phyloP scores from a whole-genome alignment of 2,888 invertebrate species.

The Zygothrica quintamaculata region DNA sequence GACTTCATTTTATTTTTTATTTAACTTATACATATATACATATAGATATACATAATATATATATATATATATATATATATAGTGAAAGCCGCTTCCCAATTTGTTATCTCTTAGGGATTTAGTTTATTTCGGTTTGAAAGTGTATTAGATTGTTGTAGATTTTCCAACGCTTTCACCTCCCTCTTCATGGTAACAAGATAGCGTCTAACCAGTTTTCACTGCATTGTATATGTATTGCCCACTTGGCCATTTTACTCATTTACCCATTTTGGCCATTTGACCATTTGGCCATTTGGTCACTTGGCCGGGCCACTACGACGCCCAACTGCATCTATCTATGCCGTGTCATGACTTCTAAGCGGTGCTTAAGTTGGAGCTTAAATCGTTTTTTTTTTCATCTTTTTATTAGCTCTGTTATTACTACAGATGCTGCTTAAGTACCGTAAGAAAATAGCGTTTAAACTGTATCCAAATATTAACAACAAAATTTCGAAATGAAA shows the following conservation, averaged over 20 bases:
- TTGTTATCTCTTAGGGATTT: not conserved
- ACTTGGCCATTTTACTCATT: too few species aligned
- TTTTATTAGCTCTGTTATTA: not conserved
- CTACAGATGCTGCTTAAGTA: not conserved
- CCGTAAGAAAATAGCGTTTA: constrained; percentile 10
- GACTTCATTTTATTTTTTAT: too few species aligned
- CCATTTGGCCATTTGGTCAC: constrained; percentile 43
- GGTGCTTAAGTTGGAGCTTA: constrained; percentile 41
- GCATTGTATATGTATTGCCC: too few species aligned
- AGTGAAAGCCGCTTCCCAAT: constrained; percentile 24
- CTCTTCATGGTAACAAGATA: too few species aligned
- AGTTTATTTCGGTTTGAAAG: not conserved
- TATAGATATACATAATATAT: too few species aligned
- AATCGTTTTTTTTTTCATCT: constrained; percentile 15
- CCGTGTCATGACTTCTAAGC: constrained; percentile 53
- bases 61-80: too few species aligned
- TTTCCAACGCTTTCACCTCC: constrained; percentile 1
- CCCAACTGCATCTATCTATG: constrained; percentile 36
- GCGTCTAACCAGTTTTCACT: constrained; percentile 67
- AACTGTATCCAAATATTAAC: too few species aligned
- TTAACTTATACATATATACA: too few species aligned
- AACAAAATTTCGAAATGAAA: too few species aligned
- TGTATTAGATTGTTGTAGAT: not conserved
- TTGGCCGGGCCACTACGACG: too few species aligned
- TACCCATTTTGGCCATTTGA: not conserved